Evolutionary conservation across 2,113 vertebrate species (phyloP).

Genomic region (Chaetura pelagica): DNA sequence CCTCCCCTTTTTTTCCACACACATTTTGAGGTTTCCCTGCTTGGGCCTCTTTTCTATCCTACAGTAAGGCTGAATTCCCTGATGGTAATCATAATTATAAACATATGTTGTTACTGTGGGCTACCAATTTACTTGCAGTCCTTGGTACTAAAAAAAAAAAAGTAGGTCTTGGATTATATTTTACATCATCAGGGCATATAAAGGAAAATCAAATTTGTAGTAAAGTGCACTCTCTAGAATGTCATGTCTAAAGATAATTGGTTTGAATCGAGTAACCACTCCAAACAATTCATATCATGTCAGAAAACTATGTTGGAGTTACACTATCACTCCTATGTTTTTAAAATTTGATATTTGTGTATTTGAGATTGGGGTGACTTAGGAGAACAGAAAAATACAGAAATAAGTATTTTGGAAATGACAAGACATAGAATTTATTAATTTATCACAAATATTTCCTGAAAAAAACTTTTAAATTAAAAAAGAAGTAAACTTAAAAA

Average conservation of each 20-base stretch:
- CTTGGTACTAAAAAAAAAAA: slow-evolving; percentile 23
- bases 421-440: not conserved
- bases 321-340: not conserved
- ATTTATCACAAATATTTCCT: not conserved
- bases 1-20: slow-evolving; percentile 24
- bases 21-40: slow-evolving; percentile 66
- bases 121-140: slow-evolving; percentile 71
- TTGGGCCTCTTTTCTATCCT: slow-evolving; percentile 72
- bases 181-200: slow-evolving; percentile 58
- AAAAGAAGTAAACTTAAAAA: not conserved
- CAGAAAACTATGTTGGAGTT: slow-evolving; percentile 36
- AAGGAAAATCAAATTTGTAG: slow-evolving; percentile 20
- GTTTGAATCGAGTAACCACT: slow-evolving; percentile 31
- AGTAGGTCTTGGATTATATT: slow-evolving; percentile 54
- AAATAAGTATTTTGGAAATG: not conserved
- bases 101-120: slow-evolving; percentile 77
- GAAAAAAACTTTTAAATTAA: not conserved
- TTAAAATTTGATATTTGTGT: slow-evolving; percentile 6
- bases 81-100: slow-evolving; percentile 81
- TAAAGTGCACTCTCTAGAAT: slow-evolving; percentile 21
- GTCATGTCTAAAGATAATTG: slow-evolving; percentile 13
- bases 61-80: slow-evolving; percentile 77
- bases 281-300: slow-evolving; percentile 15
- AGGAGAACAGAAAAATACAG: slow-evolving; percentile 1
- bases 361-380: slow-evolving; percentile 18